Evolutionary conservation across 2,888 invertebrate species (phyloP), one percentile per base, ranked within the genome.

Genomic region (Nysson spinosus): DNA sequence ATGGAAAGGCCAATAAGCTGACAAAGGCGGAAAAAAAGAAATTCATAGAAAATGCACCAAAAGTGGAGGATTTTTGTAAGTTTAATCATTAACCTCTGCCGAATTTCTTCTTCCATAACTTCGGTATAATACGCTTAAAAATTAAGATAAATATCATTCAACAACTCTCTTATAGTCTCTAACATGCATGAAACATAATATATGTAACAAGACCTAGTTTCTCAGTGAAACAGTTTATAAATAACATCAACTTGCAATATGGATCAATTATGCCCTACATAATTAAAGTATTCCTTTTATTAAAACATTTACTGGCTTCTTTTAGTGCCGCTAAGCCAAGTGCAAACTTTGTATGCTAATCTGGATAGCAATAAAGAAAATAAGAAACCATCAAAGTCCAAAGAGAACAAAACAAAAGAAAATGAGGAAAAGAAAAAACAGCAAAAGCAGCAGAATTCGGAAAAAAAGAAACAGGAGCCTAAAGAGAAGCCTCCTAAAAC

Each of bases 41-140:
- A 80, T 88, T 89, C 52, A 85, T 88, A 51, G 91, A 92, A 84
- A 91, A 90, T 87, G 91, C 90, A 43, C 91, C 92, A 19, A 94
- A 93, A 89, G 89, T 93, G 68, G 94, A 94, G 83, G 94, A 94
- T 87, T 90, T 94, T 82, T 88, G 94, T 94, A 88, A 91, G 93
- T 90, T 75, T 71, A 17, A 17, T 16, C 5, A 26, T 58, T 46
- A 62, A 58, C 49, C 61, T 66, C 11, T 7, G 4, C n/a, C 5
- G 54, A 42, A 24, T 22, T 39, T 51, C n/a, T 37, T 37, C 9
- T 24, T 7, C 20, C 9, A 16, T 19, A 1, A n/a, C n/a, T n/a
- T n/a, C n/a, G n/a, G 11, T 43, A 47, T 4, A 12, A 32, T 30
- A 5, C 14, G n/a, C n/a, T n/a, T n/a, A n/a, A n/a, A n/a, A n/a